Evolutionary conservation across 2,113 vertebrate species (phyloP).

Genomic region (Archilochus colubris): DNA sequence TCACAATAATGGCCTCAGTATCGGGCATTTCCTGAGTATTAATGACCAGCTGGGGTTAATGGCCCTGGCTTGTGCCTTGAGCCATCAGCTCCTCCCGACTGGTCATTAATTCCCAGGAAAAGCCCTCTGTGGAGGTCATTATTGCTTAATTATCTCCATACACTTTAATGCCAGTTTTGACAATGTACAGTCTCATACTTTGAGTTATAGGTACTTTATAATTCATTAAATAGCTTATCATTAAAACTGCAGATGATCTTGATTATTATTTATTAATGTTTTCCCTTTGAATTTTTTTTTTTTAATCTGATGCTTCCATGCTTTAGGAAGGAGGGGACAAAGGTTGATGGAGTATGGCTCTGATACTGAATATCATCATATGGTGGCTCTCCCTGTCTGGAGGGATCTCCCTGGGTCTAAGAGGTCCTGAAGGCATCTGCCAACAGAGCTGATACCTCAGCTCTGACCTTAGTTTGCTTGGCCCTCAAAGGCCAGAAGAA

Average conservation of each 20-base stretch:
- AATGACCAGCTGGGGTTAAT: slow-evolving; percentile 79
- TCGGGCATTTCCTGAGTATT: slow-evolving; percentile 73
- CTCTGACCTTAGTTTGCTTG: not conserved
- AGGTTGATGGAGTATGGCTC: not conserved
- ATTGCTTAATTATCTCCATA: slow-evolving; percentile 77
- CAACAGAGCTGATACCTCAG: not conserved
- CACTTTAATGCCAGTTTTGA: slow-evolving; percentile 79
- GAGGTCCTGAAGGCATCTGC: not conserved
- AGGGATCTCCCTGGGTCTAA: not conserved
- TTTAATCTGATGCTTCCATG: not conserved
- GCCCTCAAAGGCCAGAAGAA: not conserved
- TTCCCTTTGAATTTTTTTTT: slow-evolving; percentile 46
- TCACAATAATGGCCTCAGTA: slow-evolving; percentile 57
- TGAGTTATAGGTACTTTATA: slow-evolving; percentile 76
- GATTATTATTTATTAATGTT: slow-evolving; percentile 77
- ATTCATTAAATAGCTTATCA: slow-evolving; percentile 75
- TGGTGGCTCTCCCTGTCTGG: not conserved
- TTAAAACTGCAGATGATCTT: slow-evolving; percentile 75
- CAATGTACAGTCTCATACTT: slow-evolving; percentile 71
- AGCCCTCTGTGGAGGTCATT: slow-evolving; percentile 74
- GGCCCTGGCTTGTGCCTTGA: slow-evolving; percentile 75
- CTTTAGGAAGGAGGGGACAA: not conserved
- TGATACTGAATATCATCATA: not conserved
- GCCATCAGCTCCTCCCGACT: slow-evolving; percentile 71
- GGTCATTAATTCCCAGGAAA: slow-evolving; percentile 79